Evolutionary conservation across 2,113 vertebrate species (phyloP).

Genomic region (Lutjanus erythropterus): DNA sequence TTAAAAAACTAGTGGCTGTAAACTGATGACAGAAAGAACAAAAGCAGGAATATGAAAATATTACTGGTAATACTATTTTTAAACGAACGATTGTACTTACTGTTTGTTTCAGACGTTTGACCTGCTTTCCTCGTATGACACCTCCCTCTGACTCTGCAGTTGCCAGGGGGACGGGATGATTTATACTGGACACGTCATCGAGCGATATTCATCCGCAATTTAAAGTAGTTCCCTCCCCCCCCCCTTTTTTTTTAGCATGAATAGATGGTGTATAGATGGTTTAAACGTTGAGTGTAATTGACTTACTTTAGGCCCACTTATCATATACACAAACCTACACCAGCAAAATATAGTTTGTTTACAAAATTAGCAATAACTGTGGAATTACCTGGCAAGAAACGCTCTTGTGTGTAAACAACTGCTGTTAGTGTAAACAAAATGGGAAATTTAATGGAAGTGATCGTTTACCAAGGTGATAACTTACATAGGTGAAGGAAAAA

Average conservation of each 20-base stretch:
- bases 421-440: not conserved
- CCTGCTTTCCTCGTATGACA: fast-evolving
- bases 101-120: fast-evolving
- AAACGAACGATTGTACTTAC: constrained; percentile 25
- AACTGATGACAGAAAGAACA: not conserved
- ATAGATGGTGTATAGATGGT: no score
- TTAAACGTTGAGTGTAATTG: no score
- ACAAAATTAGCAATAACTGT: not conserved
- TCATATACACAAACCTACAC: not conserved
- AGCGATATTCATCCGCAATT: constrained; percentile 41
- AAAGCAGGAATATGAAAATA: not conserved
- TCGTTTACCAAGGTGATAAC: not conserved
- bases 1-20: not conserved
- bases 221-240: constrained; percentile 57
- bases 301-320: not conserved
- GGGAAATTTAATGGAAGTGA: not conserved
- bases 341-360: not conserved
- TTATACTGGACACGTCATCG: constrained; percentile 41
- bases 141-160: not conserved
- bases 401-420: not conserved
- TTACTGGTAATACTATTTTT: no score
- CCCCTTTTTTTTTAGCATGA: no score
- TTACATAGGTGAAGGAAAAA: no score
- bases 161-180: not conserved
- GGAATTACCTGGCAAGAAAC: not conserved